Base-by-base conservation (phyloP, 2,113 vertebrate species). In the Budorcas taxicolor region DNA sequence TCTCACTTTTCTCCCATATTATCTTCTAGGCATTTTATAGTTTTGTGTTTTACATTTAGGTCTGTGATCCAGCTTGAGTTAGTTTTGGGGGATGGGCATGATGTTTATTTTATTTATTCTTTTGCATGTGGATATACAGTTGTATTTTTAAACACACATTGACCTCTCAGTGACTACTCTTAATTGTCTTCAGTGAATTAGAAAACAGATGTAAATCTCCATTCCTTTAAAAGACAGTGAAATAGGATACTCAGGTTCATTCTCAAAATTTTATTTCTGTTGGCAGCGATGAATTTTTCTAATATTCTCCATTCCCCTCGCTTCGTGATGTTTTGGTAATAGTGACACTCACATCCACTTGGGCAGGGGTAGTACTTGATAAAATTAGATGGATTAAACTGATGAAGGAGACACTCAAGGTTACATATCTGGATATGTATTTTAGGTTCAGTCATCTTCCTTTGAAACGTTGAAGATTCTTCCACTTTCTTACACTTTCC, bases 251-350 rank as follows among this genome's bases (percentile, higher is more conserved):
- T 84, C 15, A 52, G 45, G 89, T 80, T 95, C 60, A 95, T 93
- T 86, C 53, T 83, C 82, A 6, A 88, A 94, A 85, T 95, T 90
- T 96, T 88, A 64, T 96, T 87, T 96, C 36, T 85, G 25, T 78
- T 87, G 29, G 36, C 23, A 90, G 21, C 40, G 57, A 96, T 81
- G 84, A 92, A 87, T 87, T 97, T 97, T 97, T 91, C 23, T 90
- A 80, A 81, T 90, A 87, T 15, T 90, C 33, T 92, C 19, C 5
- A 94, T 93, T 97, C 90, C 50, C 47, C 60, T 97, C 13, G 8
- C 33, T 80, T 78, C 67, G 81, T 91, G 81, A 82, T 76, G 7
- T 55, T 90, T 93, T 93, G 4, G 57, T 96, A 92, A 93, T 10
- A 92, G 36, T 31, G 93, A 92, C 67, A 95, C 23, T 45, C 36